A percentile compares a stretch with the other conserved stretches of the same genome.
Conservation (phyloP, 2,888 invertebrate species). For the Ormyrus thymus region DNA sequence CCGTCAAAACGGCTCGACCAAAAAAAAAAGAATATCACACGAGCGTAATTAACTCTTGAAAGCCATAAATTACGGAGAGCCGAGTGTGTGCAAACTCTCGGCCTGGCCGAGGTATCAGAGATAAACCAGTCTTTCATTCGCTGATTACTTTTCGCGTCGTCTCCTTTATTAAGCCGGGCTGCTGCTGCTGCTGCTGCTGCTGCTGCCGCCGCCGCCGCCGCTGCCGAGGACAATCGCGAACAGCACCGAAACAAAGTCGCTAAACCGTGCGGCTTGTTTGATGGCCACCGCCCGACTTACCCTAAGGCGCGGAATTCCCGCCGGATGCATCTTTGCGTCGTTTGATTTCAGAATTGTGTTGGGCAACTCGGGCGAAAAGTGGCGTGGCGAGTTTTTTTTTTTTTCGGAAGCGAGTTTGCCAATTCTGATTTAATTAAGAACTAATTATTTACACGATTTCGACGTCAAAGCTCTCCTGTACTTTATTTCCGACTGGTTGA, state of each 20-base stretch:
- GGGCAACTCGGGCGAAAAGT: no score
- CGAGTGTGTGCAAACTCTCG: constrained; percentile 17
- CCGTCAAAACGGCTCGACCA: constrained; percentile 16
- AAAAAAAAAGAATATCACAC: constrained; percentile 23
- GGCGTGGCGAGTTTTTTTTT: no score
- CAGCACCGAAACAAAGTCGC: constrained; percentile 34
- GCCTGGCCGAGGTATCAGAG: constrained; percentile 28
- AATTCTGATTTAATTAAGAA: no score
- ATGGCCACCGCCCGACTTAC: neutral
- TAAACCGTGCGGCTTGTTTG: constrained; percentile 8
- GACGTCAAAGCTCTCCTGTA: no score
- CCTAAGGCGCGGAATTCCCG: no score
- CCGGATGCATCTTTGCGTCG: no score
- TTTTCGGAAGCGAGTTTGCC: no score
- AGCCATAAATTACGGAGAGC: constrained; percentile 36
- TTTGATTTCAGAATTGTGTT: no score
- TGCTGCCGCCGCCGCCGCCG: neutral
- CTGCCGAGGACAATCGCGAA: constrained; percentile 16
- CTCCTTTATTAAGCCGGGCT: constrained; percentile 33
- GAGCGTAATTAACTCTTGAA: constrained; percentile 47
- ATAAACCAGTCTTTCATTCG: constrained; percentile 45
- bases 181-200: neutral
- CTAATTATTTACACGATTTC: no score
- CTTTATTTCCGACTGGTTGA: no score
- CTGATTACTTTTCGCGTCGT: constrained; percentile 43